Conservation (phyloP, 2,888 invertebrate species). For the Caenorhabditis sp. region DNA sequence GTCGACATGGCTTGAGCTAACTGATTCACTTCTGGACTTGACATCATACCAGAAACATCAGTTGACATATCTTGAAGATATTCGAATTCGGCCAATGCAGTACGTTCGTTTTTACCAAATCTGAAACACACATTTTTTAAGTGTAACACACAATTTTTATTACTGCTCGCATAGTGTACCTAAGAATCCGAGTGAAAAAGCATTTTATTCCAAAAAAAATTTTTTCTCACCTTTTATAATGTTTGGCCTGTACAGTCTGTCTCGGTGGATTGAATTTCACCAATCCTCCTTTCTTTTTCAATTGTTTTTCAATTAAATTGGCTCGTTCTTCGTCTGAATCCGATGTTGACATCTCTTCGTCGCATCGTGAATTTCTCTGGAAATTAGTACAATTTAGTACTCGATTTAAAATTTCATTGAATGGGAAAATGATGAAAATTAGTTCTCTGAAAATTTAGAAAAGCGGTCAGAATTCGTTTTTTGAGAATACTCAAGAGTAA, state of each 20-base stretch:
- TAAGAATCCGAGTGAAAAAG: not conserved
- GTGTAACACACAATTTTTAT: too few species aligned
- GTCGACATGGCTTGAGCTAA: slow-evolving; percentile 1
- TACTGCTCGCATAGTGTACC: too few species aligned
- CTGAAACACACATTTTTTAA: too few species aligned
- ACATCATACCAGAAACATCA: slow-evolving; percentile 53
- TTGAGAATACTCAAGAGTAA: too few species aligned
- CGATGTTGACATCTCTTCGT: slow-evolving; percentile 18
- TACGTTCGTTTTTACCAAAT: slow-evolving; percentile 48
- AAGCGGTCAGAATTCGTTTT: too few species aligned
- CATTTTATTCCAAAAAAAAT: not conserved
- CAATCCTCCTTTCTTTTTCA: slow-evolving; percentile 39
- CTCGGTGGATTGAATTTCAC: slow-evolving; percentile 49
- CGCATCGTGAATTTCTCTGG: slow-evolving; percentile 18
- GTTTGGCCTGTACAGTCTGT: slow-evolving; percentile 31
- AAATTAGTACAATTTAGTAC: too few species aligned
- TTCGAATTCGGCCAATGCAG: slow-evolving; percentile 53
- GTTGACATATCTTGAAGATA: slow-evolving; percentile 59
- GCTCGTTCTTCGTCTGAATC: slow-evolving; percentile 38
- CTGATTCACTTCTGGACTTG: slow-evolving; percentile 49
- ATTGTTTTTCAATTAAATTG: slow-evolving; percentile 35
- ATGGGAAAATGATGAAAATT: too few species aligned
- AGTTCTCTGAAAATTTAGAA: too few species aligned
- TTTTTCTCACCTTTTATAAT: slow-evolving; percentile 32
- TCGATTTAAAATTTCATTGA: too few species aligned